Evolutionary conservation across 2,888 invertebrate species (phyloP), one percentile per base, ranked within the genome.

Genomic region (Drosophila niveifrons): DNA sequence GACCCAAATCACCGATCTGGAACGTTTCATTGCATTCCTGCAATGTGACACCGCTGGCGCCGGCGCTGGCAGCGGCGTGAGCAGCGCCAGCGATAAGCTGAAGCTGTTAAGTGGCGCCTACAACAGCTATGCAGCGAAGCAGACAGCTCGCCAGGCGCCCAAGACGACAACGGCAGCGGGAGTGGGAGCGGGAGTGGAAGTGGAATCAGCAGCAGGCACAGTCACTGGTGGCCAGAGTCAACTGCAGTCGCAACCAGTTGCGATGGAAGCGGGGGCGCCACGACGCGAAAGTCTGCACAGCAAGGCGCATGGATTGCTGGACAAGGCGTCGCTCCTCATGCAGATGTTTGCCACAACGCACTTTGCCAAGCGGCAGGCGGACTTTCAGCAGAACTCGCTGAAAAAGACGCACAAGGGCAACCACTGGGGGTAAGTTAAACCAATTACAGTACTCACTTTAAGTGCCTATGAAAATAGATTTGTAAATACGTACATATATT

Each of bases 1-100:
- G 93, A 97, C 98, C 0, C 99, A 99, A 93, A 98, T 99, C 59
- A 95, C 96, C 46, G 99, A 99, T 93, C 94, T 99, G 92, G 99
- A 99, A 92, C 95, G 98, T 77, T 99, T 99, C 91, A 98, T 99
- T 80, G 96, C 96, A 82, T 96, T 98, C 90, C 94, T 99, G 88
- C 99, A 99, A 94, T 96, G 96, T 78, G 96, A 96, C 84, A 92
- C 93, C 0, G 95, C 94, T 73, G 90, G 67, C 23, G 68, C 78
- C 8, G 66, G 50, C 0, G 67, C 15, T 4, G 46, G 34, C 13
- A 28, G 8, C 28, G 47, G 51, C 51, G 7, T 9, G 43, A 55
- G 29, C 15, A 69, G 31, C 9, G 47, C 64, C 62, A 69, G 62
- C 8, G 88, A 84, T 44, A 79, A 82, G 11, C 10, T 88, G 2